Percentiles rank a stretch among this genome's conserved stretches.
Evolutionary conservation across 2,113 vertebrate species (phyloP).

Genomic region (Neodon shergylaensis): DNA sequence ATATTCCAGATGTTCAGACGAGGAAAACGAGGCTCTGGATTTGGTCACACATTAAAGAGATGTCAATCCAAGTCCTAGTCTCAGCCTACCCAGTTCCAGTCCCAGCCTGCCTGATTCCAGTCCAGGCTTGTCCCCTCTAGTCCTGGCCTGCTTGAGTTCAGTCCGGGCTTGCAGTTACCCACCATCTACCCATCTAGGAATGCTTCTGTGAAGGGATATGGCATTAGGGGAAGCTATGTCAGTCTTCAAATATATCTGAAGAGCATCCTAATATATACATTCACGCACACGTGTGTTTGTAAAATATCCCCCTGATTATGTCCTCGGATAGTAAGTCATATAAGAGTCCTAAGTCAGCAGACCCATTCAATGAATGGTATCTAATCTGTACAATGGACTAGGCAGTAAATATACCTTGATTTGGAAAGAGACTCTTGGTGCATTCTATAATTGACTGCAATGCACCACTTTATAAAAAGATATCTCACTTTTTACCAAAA

Average conservation of each 20-base stretch:
- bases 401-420: neutral
- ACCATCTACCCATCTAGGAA: neutral
- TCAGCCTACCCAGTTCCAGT: neutral
- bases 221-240: neutral
- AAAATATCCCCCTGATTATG: neutral
- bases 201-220: neutral
- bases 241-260: constrained; percentile 10
- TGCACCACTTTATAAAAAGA: neutral
- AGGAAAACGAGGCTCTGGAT: neutral
- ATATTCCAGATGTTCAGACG: neutral
- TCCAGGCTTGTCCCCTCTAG: neutral
- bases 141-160: neutral
- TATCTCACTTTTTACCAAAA: neutral
- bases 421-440: neutral
- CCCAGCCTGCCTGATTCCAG: neutral
- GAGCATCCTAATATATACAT: neutral
- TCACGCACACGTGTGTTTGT: constrained; percentile 2
- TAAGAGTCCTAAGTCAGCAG: neutral
- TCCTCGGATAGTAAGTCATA: constrained; percentile 4
- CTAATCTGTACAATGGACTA: neutral
- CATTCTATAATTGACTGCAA: neutral
- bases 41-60: neutral
- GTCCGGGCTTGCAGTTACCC: neutral
- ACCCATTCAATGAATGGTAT: neutral
- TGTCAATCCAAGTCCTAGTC: neutral